phyloP scores from a whole-genome alignment of 2,888 invertebrate genomes.

The Trypoxylon attenuatum region DNA sequence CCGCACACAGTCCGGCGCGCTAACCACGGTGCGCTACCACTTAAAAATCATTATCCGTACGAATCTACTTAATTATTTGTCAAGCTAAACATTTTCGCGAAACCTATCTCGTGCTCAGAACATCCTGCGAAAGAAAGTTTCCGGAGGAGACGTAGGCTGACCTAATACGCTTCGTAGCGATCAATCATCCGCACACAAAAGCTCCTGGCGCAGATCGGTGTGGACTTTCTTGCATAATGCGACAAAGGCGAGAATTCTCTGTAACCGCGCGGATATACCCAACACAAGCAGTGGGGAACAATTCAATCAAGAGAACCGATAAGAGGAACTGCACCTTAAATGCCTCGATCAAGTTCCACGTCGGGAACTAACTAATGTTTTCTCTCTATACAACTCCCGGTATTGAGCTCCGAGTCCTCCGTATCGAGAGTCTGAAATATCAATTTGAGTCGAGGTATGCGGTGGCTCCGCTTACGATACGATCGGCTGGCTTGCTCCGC shows the following conservation, averaged over 20 bases:
- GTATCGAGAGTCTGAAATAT: constrained; percentile 1
- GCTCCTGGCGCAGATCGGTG: neutral
- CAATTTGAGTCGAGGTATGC: neutral
- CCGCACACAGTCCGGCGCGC: no score
- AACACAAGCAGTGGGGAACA: constrained; percentile 30
- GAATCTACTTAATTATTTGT: neutral
- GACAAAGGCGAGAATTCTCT: constrained; percentile 44
- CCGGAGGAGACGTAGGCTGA: constrained; percentile 3
- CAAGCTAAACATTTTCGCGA: no score
- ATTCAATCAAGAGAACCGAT: constrained; percentile 39
- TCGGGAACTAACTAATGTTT: neutral
- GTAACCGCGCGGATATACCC: constrained; percentile 17
- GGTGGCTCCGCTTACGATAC: neutral
- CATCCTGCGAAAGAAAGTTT: neutral
- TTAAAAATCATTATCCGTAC: neutral
- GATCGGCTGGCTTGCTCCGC: neutral
- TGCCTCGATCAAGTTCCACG: constrained; percentile 1
- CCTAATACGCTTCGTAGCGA: constrained; percentile 30
- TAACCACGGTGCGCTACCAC: no score
- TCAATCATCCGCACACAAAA: constrained; percentile 32
- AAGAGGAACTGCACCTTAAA: constrained; percentile 8
- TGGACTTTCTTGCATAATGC: constrained; percentile 38
- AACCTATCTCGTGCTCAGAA: no score
- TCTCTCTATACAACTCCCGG: neutral
- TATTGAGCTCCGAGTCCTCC: neutral